Conservation (phyloP, 2,113 vertebrate genomes). For the Salvator merianae region DNA sequence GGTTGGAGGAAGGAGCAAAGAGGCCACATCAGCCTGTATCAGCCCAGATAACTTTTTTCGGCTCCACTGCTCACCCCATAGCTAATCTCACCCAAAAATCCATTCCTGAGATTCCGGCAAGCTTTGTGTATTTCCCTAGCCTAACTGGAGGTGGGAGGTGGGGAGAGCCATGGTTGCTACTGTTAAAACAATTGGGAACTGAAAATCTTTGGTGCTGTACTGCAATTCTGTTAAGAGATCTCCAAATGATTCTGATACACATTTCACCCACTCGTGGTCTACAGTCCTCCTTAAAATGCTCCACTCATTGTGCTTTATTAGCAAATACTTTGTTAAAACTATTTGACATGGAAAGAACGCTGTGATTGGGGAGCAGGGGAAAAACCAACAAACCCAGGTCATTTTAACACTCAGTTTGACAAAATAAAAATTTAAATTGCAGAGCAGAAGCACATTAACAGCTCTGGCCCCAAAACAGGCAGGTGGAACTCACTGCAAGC, state of each 20-base stretch:
- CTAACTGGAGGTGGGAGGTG: background rate
- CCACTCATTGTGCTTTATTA: slow-evolving; percentile 10
- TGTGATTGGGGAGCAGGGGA: background rate
- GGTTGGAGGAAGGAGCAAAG: background rate
- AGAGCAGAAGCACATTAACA: slow-evolving; percentile 25
- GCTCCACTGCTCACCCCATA: background rate
- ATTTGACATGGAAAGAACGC: background rate
- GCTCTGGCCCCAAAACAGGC: background rate
- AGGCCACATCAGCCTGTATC: background rate
- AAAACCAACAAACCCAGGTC: background rate
- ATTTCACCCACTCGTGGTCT: background rate
- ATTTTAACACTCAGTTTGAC: background rate
- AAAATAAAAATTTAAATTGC: slow-evolving; percentile 8
- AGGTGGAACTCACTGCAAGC: background rate
- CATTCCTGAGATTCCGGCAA: background rate
- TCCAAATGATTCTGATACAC: background rate
- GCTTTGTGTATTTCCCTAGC: background rate
- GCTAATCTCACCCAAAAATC: background rate
- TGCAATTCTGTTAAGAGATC: background rate
- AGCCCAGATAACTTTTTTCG: background rate
- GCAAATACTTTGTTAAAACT: background rate
- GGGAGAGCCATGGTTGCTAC: background rate
- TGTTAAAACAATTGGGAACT: background rate
- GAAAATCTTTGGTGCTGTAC: background rate
- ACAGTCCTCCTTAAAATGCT: background rate